Conservation (phyloP, 2,113 vertebrate genomes). For the Emydura subglobosa region DNA sequence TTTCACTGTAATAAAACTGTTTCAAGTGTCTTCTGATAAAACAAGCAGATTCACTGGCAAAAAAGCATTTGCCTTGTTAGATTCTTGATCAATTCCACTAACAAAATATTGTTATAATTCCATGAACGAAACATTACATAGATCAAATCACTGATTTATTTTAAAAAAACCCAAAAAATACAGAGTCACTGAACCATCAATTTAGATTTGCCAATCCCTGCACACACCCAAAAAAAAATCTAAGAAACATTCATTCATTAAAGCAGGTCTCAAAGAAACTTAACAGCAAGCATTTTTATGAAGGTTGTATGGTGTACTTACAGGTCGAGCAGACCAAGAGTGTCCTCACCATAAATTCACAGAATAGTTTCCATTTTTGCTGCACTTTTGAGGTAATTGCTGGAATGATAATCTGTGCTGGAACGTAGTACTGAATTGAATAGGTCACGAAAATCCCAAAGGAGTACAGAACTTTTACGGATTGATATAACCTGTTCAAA, state of each 20-base stretch:
- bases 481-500: slow-evolving; percentile 87
- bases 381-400: slow-evolving; percentile 75
- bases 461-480: slow-evolving; percentile 90
- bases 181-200: neutral
- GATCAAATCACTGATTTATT: neutral
- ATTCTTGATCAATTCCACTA: neutral
- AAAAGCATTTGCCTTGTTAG: neutral
- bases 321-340: slow-evolving; percentile 87
- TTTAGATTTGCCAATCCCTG: neutral
- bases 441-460: slow-evolving; percentile 93
- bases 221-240: neutral
- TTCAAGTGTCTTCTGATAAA: neutral
- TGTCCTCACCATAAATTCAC: slow-evolving; percentile 78
- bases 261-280: neutral
- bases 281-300: neutral
- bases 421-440: slow-evolving; percentile 91
- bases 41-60: neutral
- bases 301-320: slow-evolving; percentile 77
- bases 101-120: neutral
- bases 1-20: neutral
- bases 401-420: slow-evolving; percentile 88
- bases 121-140: neutral
- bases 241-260: neutral
- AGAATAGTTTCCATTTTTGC: slow-evolving; percentile 80
- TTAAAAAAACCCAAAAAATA: neutral